Evolutionary conservation across 2,797 vertebrate genomes (phyloP), one percentile per base, ranked within the genome.

Genomic region (Chelmon rostratus): DNA sequence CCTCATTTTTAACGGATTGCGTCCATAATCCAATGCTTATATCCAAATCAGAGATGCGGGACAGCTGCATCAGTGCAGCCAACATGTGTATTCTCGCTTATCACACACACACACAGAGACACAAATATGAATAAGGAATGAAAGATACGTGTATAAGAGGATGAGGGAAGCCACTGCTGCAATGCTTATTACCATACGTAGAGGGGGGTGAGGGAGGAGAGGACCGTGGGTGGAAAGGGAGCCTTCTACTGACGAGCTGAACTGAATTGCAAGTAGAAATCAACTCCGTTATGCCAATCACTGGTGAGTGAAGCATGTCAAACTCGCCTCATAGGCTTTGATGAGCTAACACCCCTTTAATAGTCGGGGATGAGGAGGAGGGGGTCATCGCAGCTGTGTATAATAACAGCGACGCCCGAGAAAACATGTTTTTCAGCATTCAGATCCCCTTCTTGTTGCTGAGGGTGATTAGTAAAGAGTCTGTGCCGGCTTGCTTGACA

Each of bases 111-210:
- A 92, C 83, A 92, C 93, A 78, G 11, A 25, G 52, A 10, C 8
- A 81, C 40, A 82, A 44, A 76, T 50, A 79, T 88, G 69, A 83
- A 90, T 82, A 81, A 81, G 63, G 66, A 76, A 63, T 84, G 78
- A 83, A 83, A 83, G 73, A 78, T 58, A 75, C 66, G 78, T 79
- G 84, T 81, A 69, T 76, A 70, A 82, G 52, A 82, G 86, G 84
- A 84, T 56, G 81, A 88, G 88, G 74, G 73, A 73, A 88, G 73
- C 79, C 83, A 84, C 78, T 91, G 90, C 88, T 82, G 90, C 90
- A 88, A 86, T 84, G 90, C 91, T 90, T 85, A 90, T 91, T 89
- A 89, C 83, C 87, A 92, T 90, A 86, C 56, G 68, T 59, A 69
- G 79, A 72, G 50, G 38, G 73, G 53, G 79, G 47, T 25, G 78